Evolutionary conservation across 2,113 vertebrate species (phyloP), one percentile per base, ranked within the genome.

Genomic region (Pedetes capensis): DNA sequence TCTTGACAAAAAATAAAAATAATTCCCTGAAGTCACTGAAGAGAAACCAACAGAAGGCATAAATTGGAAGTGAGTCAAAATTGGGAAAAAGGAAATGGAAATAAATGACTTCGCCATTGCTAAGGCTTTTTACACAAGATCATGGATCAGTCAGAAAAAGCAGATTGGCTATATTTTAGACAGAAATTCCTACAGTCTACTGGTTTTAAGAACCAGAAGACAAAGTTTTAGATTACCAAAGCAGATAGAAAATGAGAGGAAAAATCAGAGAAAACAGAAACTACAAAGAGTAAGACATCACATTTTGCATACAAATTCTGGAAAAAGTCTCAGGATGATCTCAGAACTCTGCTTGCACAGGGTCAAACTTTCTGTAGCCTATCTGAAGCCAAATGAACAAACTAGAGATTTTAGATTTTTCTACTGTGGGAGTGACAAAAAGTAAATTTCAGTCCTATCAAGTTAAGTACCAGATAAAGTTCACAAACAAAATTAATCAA

Each of bases 11-110:
- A 57, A 39, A 29, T 9, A 47, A 57, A 91, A 81, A 53, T 27
- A 71, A 78, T 27, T 75, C 44, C 34, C 13, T 78, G 10, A 92
- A 72, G 34, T 90, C 34, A 72, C n/a, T 64, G 34, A 44, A 72
- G 16, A 76, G 51, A 90, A 89, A 78, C 3, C 27, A 57, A 92
- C 91, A 20, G 4, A 42, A 68, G 34, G 22, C 5, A 72, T 37
- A 91, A 69, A 34, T 8, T 79, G 64, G 68, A 92, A 42, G 11
- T 59, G 13, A 91, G 37, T 89, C 57, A 94, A 91, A 95, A 91
- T 0, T 55, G 64, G 55, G 61, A 89, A 79, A 71, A 61, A 95
- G 71, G n/a, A 79, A 95, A 74, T 79, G 9, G 23, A 37, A 23
- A 14, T 61, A 29, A 39, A 6, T 55, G 74, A 89, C 12, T 78